Evolutionary conservation across 23 tunicate species (phyloP).

Genomic region (Ciona savignyi): DNA sequence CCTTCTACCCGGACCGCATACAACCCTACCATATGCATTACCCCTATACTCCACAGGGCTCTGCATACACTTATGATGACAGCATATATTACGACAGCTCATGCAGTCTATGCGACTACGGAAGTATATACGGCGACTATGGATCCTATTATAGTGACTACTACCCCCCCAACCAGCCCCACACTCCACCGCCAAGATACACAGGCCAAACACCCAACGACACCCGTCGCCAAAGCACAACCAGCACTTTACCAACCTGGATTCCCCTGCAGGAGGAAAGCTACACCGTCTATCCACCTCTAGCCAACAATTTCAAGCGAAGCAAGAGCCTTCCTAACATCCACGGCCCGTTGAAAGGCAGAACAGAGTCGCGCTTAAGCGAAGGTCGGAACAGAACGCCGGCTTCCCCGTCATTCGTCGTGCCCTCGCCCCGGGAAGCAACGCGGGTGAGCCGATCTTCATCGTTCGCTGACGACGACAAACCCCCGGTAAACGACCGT

Average conservation of each 20-base stretch:
- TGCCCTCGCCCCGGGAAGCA: slow-evolving; percentile 49
- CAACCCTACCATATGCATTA: not conserved
- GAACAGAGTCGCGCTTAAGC: slow-evolving; percentile 1
- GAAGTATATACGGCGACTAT: slow-evolving; percentile 34
- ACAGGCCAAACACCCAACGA: slow-evolving; percentile 6
- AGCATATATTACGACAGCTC: slow-evolving; percentile 28
- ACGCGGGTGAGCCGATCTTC: slow-evolving; percentile 24
- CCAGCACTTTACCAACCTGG: slow-evolving; percentile 25
- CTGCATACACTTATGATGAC: slow-evolving; percentile 4
- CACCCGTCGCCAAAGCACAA: slow-evolving; percentile 4
- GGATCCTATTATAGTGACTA: slow-evolving; percentile 17
- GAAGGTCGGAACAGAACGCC: slow-evolving; percentile 23
- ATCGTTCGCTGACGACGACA: slow-evolving; percentile 16
- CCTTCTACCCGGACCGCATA: not conserved
- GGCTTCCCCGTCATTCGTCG: slow-evolving; percentile 23
- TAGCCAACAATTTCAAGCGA: not conserved
- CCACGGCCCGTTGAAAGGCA: not conserved
- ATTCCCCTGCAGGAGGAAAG: slow-evolving; percentile 20
- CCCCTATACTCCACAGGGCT: not conserved
- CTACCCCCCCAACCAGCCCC: slow-evolving; percentile 6
- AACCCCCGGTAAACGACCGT: not conserved
- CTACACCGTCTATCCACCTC: slow-evolving; percentile 19
- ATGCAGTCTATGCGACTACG: slow-evolving; percentile 18
- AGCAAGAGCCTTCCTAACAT: slow-evolving; percentile 44
- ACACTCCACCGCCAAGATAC: slow-evolving; percentile 7